Evolutionary conservation across 2,888 invertebrate species (phyloP).

Genomic region (Drosophila peninsularis): DNA sequence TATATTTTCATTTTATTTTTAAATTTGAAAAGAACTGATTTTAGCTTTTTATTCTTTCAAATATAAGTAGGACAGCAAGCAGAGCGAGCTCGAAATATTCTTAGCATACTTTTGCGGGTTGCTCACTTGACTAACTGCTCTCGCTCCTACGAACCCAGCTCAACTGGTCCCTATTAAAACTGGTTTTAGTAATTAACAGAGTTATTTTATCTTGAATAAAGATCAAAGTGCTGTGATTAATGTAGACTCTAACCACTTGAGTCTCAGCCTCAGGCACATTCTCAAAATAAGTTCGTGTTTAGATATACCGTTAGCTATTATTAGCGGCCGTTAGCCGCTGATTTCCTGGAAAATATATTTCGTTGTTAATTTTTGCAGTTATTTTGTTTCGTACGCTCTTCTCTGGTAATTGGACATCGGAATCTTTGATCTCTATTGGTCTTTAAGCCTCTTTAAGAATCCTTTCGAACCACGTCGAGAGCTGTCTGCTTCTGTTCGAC

Average conservation of each 20-base stretch:
- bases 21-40: too few species aligned
- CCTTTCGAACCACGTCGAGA: background rate
- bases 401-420: background rate
- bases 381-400: background rate
- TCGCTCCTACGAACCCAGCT: too few species aligned
- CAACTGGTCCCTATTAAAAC: too few species aligned
- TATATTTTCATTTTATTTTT: background rate
- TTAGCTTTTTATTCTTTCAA: background rate
- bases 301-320: conserved; percentile 23
- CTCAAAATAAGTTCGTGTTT: conserved; percentile 42
- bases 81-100: conserved; percentile 27
- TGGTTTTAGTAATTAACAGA: background rate
- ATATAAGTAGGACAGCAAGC: background rate
- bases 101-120: conserved; percentile 54
- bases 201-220: background rate
- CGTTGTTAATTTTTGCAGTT: background rate
- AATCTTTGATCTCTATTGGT: background rate
- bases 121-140: too few species aligned
- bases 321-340: conserved; percentile 13
- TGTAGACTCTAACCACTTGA: background rate
- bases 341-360: background rate
- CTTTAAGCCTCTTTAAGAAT: background rate
- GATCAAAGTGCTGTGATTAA: conserved; percentile 2
- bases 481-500: background rate
- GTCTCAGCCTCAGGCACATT: too few species aligned